Base-by-base conservation (phyloP, 1,140 invertebrate genomes). In the Bombus difficillimus region DNA sequence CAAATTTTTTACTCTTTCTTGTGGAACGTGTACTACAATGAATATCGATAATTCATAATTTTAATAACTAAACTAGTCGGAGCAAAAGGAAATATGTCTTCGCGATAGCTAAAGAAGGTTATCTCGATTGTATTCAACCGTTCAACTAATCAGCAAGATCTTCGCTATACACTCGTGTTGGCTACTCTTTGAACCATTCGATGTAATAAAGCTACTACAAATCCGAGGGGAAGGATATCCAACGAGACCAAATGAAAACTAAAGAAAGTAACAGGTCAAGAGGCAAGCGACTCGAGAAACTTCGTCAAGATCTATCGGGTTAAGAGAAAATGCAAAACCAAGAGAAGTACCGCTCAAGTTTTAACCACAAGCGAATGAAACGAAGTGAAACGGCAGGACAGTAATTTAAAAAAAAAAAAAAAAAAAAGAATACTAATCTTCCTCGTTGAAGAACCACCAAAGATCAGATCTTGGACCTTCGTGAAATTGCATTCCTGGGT, bases 81-180 rank as follows among this genome's bases (percentile, higher is more conserved):
- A 47, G 66, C 82, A 78, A 34, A 75, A 71, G 78, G 82, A 78
- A 84, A 71, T 84, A 71, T 57, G 53, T 78, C 66, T 39, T 32
- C n/a, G 34, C 53, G 72, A 68, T 59, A 62, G 68, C 66, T 57
- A 32, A 53, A 79, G 76, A 79, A 79, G 82, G 82, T 53, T 79
- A 72, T 84, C 82, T 84, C 43, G 75, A 78, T 84, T 84, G 68
- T 39, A 84, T 84, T 84, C 82, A 84, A 78, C 37, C 66, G 77
- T 39, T n/a, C 74, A 41, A 78, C 74, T 78, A 84, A 78, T 84
- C 82, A n/a, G 66, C 15, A 34, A 37, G 82, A 84, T 84, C 82
- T 84, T 41, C 75, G 66, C 47, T 8, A 59, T 71, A 68, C 68
- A 37, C 37, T 84, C 82, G 47, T 37, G 53, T 41, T 83, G 57